Evolutionary conservation across 2,888 invertebrate species (phyloP), one percentile per base, ranked within the genome.

Genomic region (Oxyscelio sp.): DNA sequence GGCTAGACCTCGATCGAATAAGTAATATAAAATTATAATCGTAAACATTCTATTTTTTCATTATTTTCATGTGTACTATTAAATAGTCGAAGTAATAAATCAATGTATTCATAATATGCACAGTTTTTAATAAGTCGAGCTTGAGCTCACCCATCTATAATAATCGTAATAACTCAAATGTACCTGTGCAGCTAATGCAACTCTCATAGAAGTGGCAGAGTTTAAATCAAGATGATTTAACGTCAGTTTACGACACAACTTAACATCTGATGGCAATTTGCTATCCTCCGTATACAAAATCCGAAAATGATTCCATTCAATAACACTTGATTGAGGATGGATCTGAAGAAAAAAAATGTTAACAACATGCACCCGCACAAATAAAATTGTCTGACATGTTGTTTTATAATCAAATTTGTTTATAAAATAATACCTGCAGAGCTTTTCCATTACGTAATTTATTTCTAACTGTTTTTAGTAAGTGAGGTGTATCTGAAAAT

Each of bases 401-500:
- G 6, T 45, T 45, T 45, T 45, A 4, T 45, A 45, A 45, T 45
- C 27, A 27, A 27, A 27, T 27, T 27, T 4, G 6, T 45, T 45
- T 45, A 15, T 45, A 45, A 45, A 45, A 40, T 27, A 27, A 3
- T 27, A 27, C 63, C 63, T 43, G 63, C 22, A 63, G 15, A 13
- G n/a, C 15, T n/a, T 15, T 24, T 40, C 13, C 22, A 21, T 19
- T 52, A 22, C 9, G 19, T 11, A 52, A 19, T 24, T 19, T 52
- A 15, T 63, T 63, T 4, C 63, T 15, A 22, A 63, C 21, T 45
- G 15, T 15, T 27, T 65, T 65, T 1, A 6, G 6, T n/a, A 65
- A 27, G 21, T 65, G 65, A 11, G 65, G 65, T 11, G 65, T 22
- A 21, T 65, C 65, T 2, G 50, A 65, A 48, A 65, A 65, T n/a